Evolutionary conservation across 2,113 vertebrate genomes (phyloP), one percentile per base, ranked within the genome.

Genomic region (Nibea coibor): DNA sequence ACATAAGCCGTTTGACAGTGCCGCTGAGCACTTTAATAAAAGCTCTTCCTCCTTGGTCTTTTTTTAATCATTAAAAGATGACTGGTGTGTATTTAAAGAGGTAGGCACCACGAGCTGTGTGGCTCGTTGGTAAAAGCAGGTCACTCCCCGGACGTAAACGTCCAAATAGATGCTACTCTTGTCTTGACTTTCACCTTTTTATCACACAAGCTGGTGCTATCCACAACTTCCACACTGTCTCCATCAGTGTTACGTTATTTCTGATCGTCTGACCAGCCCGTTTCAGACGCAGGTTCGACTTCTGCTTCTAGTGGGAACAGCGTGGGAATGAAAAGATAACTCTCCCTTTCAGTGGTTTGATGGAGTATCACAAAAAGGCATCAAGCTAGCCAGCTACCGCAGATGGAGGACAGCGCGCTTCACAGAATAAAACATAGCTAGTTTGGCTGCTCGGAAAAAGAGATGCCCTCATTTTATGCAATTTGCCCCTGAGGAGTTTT

Each of bases 381-480:
- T 69, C 70, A 62, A 63, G 20, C 47, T 16, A 57, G 72, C 31
- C 26, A n/a, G 81, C 57, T 26, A 45, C 57, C 61, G 20, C 75
- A 84, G 82, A 88, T 80, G 69, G 81, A 88, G 65, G 57, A 57
- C 61, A 6, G 50, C 62, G 24, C 50, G 64, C 63, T 31, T 65
- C 42, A 65, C 85, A 86, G 70, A 83, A 85, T 57, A 57, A 75
- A 80, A 80, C 73, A 64, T 11, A 50, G 75, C 80, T 74, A 58
- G 20, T 78, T 80, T 81, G 70, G 53, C 88, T 84, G 65, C 76
- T 72, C 61, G 64, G 50, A 67, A 85, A 82, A 81, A 77, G 71
- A 87, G 87, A 86, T 89, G 89, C 75, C 85, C 85, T 84, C 83
- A 43, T 92, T 89, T 88, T 72, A 54, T 88, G 75, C 64, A 61